Conservation (phyloP, 1,140 invertebrate genomes). For the Nasonia giraulti region DNA sequence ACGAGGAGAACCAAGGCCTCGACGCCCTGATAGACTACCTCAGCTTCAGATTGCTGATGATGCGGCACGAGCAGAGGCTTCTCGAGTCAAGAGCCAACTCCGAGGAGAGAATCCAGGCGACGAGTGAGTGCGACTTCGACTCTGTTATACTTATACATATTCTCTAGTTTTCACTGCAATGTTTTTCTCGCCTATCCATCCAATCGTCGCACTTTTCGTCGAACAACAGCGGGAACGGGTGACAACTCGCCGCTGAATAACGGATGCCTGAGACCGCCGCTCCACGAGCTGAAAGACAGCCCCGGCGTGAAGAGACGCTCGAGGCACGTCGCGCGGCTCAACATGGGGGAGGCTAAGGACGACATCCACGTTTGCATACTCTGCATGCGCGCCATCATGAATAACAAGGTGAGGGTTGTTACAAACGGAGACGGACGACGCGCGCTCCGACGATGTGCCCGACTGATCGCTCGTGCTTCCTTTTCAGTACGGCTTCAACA, state of each 20-base stretch:
- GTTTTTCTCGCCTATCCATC: too few relatives aligned
- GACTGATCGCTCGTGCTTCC: too few relatives aligned
- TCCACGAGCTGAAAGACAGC: conserved; percentile 80
- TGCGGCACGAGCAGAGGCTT: conserved; percentile 89
- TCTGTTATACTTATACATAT: too few relatives aligned
- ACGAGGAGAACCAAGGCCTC: conserved; percentile 95
- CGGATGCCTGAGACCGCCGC: conserved; percentile 77
- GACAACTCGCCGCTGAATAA: conserved; percentile 71
- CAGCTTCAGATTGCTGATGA: conserved; percentile 93
- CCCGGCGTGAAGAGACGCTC: conserved; percentile 84
- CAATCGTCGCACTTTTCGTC: neutral
- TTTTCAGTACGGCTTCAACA: conserved; percentile 96
- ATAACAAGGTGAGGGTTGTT: conserved; percentile 88
- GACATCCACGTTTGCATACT: conserved; percentile 99
- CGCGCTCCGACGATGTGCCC: too few relatives aligned
- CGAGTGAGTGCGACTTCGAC: conserved; percentile 52
- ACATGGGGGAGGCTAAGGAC: conserved; percentile 98
- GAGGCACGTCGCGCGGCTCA: conserved; percentile 90
- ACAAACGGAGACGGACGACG: too few relatives aligned
- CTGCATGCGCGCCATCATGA: conserved; percentile 99
- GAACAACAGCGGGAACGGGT: conserved; percentile 60
- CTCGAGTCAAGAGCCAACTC: conserved; percentile 83
- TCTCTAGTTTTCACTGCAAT: too few relatives aligned
- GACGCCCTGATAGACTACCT: conserved; percentile 98
- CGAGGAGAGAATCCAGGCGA: conserved; percentile 78